Percentiles rank a stretch among this genome's conserved stretches.
These are phyloP conservation scores for Cistogaster globosa DNA, from an alignment of 2,888 invertebrate species.

Conservation along the genomic window DNA sequence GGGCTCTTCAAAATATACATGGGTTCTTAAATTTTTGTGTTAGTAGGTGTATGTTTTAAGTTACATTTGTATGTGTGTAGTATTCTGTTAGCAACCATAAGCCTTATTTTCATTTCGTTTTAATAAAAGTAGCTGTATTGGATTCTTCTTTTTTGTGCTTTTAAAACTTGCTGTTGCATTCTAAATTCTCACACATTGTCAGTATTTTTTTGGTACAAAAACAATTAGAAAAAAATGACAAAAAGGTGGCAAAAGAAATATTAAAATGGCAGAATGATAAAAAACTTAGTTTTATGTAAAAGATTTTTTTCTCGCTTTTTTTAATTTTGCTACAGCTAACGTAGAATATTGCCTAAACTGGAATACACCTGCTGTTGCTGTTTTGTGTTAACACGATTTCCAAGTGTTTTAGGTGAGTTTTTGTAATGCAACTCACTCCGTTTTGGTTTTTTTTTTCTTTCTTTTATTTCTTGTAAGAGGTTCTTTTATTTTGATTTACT, in stretches of 20 bases:
- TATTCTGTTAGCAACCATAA: slow-evolving; percentile 47
- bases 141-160: slow-evolving; percentile 29
- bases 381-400: slow-evolving; percentile 51
- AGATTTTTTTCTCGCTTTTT: slow-evolving; percentile 21
- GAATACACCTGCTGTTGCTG: slow-evolving; percentile 51
- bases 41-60: background rate
- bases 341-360: slow-evolving; percentile 55
- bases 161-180: slow-evolving; percentile 4
- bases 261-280: slow-evolving; percentile 21
- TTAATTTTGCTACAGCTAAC: slow-evolving; percentile 14
- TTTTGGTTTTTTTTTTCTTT: background rate
- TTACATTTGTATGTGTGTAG: background rate
- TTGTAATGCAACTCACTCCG: slow-evolving; percentile 30
- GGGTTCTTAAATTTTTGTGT: background rate
- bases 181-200: slow-evolving; percentile 21
- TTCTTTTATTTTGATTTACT: slow-evolving; percentile 11
- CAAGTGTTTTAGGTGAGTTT: slow-evolving; percentile 25
- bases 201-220: slow-evolving; percentile 3
- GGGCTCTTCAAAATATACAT: slow-evolving; percentile 18
- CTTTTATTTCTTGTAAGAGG: background rate
- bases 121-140: slow-evolving; percentile 33
- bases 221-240: background rate
- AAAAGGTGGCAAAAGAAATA: slow-evolving; percentile 19
- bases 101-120: slow-evolving; percentile 55
- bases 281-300: slow-evolving; percentile 45